Percentiles rank a stretch among this genome's conserved stretches.
These are phyloP conservation scores for Potorous gilbertii DNA, from an alignment of 2,797 vertebrate species.

Conservation along the genomic window DNA sequence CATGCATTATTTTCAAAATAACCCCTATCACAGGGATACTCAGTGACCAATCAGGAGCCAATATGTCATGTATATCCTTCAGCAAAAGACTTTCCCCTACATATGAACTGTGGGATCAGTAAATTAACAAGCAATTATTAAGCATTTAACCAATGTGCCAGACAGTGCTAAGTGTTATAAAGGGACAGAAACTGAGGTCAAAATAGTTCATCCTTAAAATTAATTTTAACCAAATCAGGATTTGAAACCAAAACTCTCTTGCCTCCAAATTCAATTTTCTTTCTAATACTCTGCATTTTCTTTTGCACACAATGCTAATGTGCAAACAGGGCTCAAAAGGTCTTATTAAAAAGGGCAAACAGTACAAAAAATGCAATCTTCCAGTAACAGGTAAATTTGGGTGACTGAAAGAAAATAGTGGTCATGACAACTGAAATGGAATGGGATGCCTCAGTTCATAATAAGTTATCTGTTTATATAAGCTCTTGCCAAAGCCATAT, in stretches of 20 bases:
- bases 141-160: not conserved
- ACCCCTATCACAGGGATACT: not conserved
- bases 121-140: not conserved
- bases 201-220: not conserved
- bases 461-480: not conserved
- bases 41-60: not conserved
- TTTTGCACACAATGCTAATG: not conserved
- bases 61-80: not conserved
- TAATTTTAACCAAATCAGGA: not conserved
- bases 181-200: not conserved
- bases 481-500: not conserved
- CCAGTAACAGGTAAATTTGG: not conserved
- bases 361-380: not conserved
- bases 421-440: not conserved
- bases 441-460: not conserved
- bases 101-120: not conserved
- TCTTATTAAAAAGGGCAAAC: not conserved
- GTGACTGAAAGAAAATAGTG: not conserved
- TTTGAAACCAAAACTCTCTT: not conserved
- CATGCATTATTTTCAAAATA: not conserved
- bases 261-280: not conserved
- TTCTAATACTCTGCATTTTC: not conserved
- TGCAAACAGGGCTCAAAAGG: not conserved
- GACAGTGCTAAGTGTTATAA: not conserved
- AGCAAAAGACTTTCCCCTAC: not conserved